Base-by-base conservation (phyloP, 2,113 vertebrate genomes). In the Rhea pennata region DNA sequence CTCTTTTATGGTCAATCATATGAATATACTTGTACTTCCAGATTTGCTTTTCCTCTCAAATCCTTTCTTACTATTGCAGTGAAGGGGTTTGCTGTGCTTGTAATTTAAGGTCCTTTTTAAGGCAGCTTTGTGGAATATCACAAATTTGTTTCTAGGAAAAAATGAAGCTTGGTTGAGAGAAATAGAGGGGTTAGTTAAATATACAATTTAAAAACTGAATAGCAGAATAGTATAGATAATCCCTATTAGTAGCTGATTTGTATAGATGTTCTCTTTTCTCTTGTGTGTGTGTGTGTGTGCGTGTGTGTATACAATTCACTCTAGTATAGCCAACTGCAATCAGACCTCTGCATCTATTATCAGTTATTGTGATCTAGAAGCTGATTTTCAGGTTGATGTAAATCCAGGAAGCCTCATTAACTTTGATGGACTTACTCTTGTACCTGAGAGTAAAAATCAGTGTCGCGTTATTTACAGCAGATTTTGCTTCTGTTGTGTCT, bases 381-480 rank as follows among this genome's bases (percentile, higher is more conserved):
- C 46, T 95, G 79, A 93, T 96, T 96, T 96, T 97, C 58, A 39
- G 71, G 74, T 77, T 94, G 86, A 90, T 96, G 86, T 96, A 95
- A 96, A 97, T 94, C 70, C 53, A 74, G 73, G 92, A 95, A 87
- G 78, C 73, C 67, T 97, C 78, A 80, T 94, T 93, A 96, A 74
- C 19, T 88, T 53, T 95, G 87, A 92, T 96, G 92, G 92, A 93
- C 89, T 94, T 91, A 80, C 67, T 94, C 73, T 82, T 91, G 64
- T 87, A 92, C 77, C 74, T 70, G 36, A 92, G 83, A 92, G 59
- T 69, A 77, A 88, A 96, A 95, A 72, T 50, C 0, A 0, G 33
- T 54, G 59, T 94, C 85, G 56, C 26, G 61, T 51, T 65, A 61
- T 65, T 65, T 79, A 40, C 27, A 51, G 33, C 78, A 84, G 74